A percentile compares a stretch with the other conserved stretches of the same genome.
Conservation (phyloP, 2,888 invertebrate genomes). For the Byasa hedistus region DNA sequence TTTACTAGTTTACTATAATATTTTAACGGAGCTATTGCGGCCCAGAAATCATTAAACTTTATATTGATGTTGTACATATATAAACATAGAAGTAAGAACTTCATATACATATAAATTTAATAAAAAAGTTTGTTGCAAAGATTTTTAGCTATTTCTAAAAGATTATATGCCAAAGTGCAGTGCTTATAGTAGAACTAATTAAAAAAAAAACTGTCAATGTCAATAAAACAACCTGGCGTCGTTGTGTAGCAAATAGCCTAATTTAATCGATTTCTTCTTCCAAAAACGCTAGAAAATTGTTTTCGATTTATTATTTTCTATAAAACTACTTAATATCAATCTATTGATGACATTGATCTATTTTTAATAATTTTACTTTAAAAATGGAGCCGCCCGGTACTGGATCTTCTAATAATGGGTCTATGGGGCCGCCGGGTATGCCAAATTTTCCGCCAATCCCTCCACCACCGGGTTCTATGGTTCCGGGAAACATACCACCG, state of each 20-base stretch:
- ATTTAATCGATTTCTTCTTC: background rate
- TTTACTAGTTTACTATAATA: too few relatives aligned
- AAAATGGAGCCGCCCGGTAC: conserved; percentile 70
- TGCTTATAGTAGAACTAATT: background rate
- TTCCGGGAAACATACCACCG: conserved; percentile 43
- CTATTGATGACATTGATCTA: background rate
- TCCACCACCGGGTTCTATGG: conserved; percentile 43
- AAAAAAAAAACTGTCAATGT: conserved; percentile 10
- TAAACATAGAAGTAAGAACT: too few relatives aligned
- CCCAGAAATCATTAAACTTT: too few relatives aligned
- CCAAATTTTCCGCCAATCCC: conserved; percentile 45
- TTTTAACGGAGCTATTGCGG: too few relatives aligned
- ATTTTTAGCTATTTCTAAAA: background rate
- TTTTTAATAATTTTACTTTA: background rate
- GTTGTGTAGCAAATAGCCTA: background rate
- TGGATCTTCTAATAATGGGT: conserved; percentile 53
- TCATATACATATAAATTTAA: too few relatives aligned
- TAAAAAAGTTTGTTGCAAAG: too few relatives aligned
- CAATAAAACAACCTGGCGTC: conserved; percentile 19
- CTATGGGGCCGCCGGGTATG: conserved; percentile 50
- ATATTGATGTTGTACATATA: too few relatives aligned
- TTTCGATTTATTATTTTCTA: background rate
- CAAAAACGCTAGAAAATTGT: conserved; percentile 18
- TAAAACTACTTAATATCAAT: background rate
- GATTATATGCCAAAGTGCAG: background rate